These are phyloP conservation scores for Epizoanthus rinbou DNA, from an alignment of 92 coral and sea anemone species.

Conservation along the genomic window DNA sequence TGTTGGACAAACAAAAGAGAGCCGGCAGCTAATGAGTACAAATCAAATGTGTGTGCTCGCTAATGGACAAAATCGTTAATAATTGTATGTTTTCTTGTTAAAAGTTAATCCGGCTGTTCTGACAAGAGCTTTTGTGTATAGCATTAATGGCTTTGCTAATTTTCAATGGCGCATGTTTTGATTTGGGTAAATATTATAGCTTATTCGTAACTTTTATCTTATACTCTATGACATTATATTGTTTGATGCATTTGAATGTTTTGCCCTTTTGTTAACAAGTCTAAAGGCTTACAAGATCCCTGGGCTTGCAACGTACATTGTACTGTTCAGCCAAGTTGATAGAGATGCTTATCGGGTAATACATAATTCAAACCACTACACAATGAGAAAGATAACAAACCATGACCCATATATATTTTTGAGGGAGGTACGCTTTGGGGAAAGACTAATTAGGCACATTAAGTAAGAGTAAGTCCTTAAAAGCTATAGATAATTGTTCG, in stretches of 20 bases:
- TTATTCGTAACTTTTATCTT: neutral
- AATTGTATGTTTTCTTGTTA: slow-evolving; percentile 34
- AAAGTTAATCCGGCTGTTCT: slow-evolving; percentile 32
- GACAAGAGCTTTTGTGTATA: slow-evolving; percentile 18
- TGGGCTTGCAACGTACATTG: neutral
- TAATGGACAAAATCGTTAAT: slow-evolving; percentile 28
- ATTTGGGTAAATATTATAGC: slow-evolving; percentile 14
- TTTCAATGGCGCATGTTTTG: slow-evolving; percentile 26
- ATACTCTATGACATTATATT: too few species aligned
- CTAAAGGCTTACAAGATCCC: neutral
- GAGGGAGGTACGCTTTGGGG: slow-evolving; percentile 32
- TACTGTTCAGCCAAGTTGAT: neutral
- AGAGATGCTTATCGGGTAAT: neutral
- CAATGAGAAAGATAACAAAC: neutral
- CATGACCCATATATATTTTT: slow-evolving; percentile 1
- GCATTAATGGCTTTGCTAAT: slow-evolving; percentile 7
- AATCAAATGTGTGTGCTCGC: slow-evolving; percentile 10
- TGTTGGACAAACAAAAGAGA: neutral
- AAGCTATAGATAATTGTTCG: slow-evolving; percentile 57
- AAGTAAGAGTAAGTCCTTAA: slow-evolving; percentile 9
- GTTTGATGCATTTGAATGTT: neutral
- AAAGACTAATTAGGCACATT: slow-evolving; percentile 3
- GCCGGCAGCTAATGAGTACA: neutral
- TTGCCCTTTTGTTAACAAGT: neutral
- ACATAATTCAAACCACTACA: slow-evolving; percentile 2